Percentiles rank a stretch among this genome's conserved stretches.
Evolutionary conservation across 1,140 invertebrate species (phyloP).

Genomic region (Belonocnema kinseyi): DNA sequence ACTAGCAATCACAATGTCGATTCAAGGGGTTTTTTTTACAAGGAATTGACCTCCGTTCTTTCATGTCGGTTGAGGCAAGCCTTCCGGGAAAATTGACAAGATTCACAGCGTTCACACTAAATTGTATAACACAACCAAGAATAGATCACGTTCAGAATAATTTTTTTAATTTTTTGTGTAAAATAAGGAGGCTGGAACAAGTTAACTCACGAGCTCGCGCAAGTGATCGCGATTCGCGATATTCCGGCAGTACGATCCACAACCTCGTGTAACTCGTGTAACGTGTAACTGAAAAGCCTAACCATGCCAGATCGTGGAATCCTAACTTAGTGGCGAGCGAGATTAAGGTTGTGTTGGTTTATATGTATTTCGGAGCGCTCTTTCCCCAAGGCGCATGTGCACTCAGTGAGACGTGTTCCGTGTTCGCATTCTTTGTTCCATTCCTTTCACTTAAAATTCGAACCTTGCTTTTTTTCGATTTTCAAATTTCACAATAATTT

Average conservation of each 20-base stretch:
- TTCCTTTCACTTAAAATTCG: too few species aligned
- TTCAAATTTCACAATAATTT: too few species aligned
- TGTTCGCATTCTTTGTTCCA: background rate
- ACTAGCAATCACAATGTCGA: constrained; percentile 24
- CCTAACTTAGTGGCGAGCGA: background rate
- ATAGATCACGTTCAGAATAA: background rate
- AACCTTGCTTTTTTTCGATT: too few species aligned
- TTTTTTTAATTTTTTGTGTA: background rate
- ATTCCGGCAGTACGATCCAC: background rate
- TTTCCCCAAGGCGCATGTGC: background rate
- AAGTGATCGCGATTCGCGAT: constrained; percentile 7
- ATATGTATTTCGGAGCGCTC: background rate
- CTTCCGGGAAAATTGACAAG: background rate
- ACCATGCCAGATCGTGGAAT: too few species aligned
- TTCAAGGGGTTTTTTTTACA: constrained; percentile 8
- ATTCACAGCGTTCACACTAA: background rate
- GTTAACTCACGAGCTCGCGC: constrained; percentile 4
- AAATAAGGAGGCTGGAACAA: background rate
- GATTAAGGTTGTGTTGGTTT: background rate
- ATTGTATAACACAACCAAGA: background rate
- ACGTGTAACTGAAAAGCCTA: constrained; percentile 1
- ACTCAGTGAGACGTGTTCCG: background rate
- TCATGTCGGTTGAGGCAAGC: background rate
- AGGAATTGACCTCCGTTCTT: constrained; percentile 20
- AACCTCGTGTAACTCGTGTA: background rate